Evolutionary conservation across 2,113 vertebrate species (phyloP), one percentile per base, ranked within the genome.

Genomic region (Anguilla rostrata): DNA sequence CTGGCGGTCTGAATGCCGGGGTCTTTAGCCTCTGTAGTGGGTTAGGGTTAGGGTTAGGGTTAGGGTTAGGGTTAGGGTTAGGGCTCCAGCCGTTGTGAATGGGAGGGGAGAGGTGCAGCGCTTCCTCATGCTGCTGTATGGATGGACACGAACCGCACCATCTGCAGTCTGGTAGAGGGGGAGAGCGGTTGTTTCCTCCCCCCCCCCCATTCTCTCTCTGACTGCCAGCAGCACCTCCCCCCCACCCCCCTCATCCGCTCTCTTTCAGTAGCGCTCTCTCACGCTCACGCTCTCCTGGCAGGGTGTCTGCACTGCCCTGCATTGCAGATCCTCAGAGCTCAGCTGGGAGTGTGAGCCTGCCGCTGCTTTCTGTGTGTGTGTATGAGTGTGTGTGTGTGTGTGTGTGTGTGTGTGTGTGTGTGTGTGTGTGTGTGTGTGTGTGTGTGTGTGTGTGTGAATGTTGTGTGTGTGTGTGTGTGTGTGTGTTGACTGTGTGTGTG

Each of bases 261-360:
- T 53, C 15, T 40, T 18, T 63, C 18, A 60, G 39, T 20, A 26
- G 29, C 56, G 7, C 49, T 39, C 56, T 57, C 34, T 20, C 34
- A 34, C 53, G 11, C 60, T 46, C 89, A 66, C n/a, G 88, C 88
- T 88, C 84, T 83, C 63, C 39, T 82, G 3, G 81, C 14, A 15
- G 60, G 40, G 14, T 22, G 66, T 88, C 88, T 89, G 85, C 84
- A 88, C 88, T 87, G 86, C 81, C 12, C 93, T 91, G 90, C 91
- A 92, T 90, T 94, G 94, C 93, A 93, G 93, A 81, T 91, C 86
- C 83, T 90, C 86, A 88, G 86, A 82, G 41, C 90, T 90, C 49
- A 88, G 87, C 79, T 12, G 81, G 87, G 40, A 83, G 87, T 89
- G 79, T 39, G 66, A 88, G 86, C 84, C 66, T 87, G 84, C 18